phyloP scores from a whole-genome alignment of 2,888 invertebrate genomes.

The Bombylius discolor region DNA sequence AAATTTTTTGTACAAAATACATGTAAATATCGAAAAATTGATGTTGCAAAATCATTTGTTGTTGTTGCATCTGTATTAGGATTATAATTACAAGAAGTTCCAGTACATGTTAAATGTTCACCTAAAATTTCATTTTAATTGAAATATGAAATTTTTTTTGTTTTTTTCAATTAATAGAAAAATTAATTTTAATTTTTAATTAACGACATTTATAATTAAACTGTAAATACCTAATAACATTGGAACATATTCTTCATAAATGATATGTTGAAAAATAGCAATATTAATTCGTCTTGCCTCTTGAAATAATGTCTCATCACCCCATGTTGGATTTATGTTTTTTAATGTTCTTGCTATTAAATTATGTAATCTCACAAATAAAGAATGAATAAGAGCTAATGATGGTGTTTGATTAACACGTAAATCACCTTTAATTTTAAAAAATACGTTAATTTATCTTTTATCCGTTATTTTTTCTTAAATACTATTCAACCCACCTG shows the following conservation, averaged over 20 bases:
- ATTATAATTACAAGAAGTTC: slow-evolving; percentile 17
- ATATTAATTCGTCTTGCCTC: slow-evolving; percentile 43
- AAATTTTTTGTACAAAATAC: slow-evolving; percentile 35
- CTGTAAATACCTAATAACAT: slow-evolving; percentile 32
- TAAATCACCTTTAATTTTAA: slow-evolving; percentile 35
- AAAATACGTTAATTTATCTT: not conserved
- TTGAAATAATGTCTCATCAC: slow-evolving; percentile 44
- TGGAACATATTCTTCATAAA: slow-evolving; percentile 47
- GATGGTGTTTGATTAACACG: slow-evolving; percentile 44
- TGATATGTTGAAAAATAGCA: slow-evolving; percentile 46
- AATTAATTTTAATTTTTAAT: no score
- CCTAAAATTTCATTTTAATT: slow-evolving; percentile 25
- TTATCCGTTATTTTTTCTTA: no score
- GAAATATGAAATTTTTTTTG: slow-evolving; percentile 36
- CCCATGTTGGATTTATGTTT: slow-evolving; percentile 44
- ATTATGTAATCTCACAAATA: slow-evolving; percentile 45
- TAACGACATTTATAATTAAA: not conserved
- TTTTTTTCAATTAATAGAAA: no score
- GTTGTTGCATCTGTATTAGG: slow-evolving; percentile 37
- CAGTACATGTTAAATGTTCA: not conserved
- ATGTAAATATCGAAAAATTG: slow-evolving; percentile 69
- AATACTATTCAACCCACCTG: slow-evolving; percentile 26
- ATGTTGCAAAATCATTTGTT: slow-evolving; percentile 57
- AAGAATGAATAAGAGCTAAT: slow-evolving; percentile 40
- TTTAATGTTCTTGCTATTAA: slow-evolving; percentile 40